Percentiles rank a stretch among this genome's conserved stretches.
These are phyloP conservation scores for Aporrectodea caliginosa DNA, from an alignment of 1,140 invertebrate genomes.

Conservation along the genomic window DNA sequence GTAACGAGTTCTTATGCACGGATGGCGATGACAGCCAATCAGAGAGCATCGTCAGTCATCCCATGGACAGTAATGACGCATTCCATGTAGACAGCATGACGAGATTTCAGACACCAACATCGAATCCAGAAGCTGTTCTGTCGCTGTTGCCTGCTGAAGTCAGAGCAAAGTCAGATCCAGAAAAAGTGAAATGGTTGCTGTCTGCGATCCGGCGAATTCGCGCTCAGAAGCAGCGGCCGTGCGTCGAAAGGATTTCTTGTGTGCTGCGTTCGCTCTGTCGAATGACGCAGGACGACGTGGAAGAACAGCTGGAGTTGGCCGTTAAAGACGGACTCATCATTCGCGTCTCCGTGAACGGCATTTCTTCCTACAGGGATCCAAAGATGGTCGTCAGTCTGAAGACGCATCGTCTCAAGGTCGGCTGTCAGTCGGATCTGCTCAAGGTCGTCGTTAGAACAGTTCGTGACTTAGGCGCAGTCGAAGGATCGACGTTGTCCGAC, in stretches of 20 bases:
- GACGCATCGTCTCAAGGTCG: neutral
- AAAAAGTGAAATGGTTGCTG: neutral
- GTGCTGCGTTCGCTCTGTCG: neutral
- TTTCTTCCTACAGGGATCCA: neutral
- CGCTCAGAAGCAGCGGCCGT: neutral
- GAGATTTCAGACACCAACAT: neutral
- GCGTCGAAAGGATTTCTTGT: neutral
- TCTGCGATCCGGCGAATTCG: neutral
- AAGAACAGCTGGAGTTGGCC: neutral
- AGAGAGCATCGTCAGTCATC: neutral
- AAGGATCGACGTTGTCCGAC: neutral
- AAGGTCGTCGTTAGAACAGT: neutral
- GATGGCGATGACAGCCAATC: neutral
- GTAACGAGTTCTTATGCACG: neutral
- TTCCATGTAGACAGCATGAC: neutral
- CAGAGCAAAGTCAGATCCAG: neutral
- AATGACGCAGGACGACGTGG: neutral
- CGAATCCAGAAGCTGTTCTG: neutral
- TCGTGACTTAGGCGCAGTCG: neutral
- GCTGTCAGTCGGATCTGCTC: neutral
- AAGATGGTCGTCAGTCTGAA: neutral
- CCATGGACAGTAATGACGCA: neutral
- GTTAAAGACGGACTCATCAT: neutral
- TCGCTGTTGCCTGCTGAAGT: neutral
- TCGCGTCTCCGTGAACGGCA: neutral